Evolutionary conservation across 1,140 invertebrate genomes (phyloP).

Genomic region (Musca domestica): DNA sequence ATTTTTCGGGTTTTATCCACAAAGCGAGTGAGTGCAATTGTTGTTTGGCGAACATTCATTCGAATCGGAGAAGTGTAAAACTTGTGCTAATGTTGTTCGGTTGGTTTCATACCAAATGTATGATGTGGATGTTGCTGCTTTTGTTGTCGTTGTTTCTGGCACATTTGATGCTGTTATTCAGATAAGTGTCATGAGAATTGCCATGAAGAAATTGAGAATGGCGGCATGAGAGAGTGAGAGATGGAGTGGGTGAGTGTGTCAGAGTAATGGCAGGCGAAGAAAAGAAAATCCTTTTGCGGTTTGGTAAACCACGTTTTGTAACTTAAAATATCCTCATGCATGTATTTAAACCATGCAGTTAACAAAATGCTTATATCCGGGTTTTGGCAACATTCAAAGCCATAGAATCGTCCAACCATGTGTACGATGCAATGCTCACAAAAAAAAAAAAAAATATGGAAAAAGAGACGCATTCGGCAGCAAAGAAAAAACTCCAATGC

Average conservation of each 20-base stretch:
- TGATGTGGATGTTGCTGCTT: background rate
- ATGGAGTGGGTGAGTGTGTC: background rate
- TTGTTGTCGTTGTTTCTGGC: background rate
- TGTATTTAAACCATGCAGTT: slow-evolving; percentile 22
- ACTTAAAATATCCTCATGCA: slow-evolving; percentile 22
- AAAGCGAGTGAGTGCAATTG: background rate
- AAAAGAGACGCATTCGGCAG: background rate
- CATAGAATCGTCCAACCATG: background rate
- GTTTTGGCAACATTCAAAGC: slow-evolving; percentile 6
- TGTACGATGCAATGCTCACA: no score
- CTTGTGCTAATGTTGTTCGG: background rate
- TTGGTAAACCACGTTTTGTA: slow-evolving; percentile 24
- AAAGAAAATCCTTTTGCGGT: slow-evolving; percentile 23
- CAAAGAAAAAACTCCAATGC: slow-evolving; percentile 1
- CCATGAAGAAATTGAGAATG: no score
- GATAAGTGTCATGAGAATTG: no score
- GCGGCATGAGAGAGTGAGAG: background rate
- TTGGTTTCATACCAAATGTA: background rate
- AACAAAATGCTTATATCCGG: slow-evolving; percentile 22
- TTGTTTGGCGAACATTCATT: background rate
- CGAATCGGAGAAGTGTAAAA: slow-evolving; percentile 4
- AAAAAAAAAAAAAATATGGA: no score
- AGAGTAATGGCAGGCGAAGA: background rate
- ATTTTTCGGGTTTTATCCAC: slow-evolving; percentile 9
- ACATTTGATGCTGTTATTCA: background rate